Evolutionary conservation across 2,888 invertebrate species (phyloP).

Genomic region (Blera fallax): DNA sequence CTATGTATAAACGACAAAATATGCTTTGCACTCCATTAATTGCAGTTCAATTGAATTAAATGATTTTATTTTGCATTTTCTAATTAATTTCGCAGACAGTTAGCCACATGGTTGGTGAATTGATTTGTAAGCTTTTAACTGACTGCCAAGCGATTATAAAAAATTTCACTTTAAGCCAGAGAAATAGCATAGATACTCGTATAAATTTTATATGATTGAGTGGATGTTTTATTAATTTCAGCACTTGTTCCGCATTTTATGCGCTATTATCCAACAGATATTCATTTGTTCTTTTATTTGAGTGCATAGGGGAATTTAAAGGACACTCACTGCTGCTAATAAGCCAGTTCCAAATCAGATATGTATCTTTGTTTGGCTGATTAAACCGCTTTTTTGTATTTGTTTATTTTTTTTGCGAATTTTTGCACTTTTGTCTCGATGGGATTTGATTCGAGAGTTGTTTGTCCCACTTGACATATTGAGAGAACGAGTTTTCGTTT

Average conservation of each 20-base stretch:
- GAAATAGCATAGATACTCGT: neutral
- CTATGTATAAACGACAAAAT: neutral
- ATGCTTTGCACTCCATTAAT: conserved; percentile 28
- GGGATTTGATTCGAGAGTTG: conserved; percentile 18
- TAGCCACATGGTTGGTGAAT: conserved; percentile 18
- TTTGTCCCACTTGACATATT: conserved; percentile 43
- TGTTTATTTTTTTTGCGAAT: neutral
- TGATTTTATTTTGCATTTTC: conserved; percentile 32
- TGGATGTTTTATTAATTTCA: conserved; percentile 10
- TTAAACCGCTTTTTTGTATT: neutral
- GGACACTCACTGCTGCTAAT: neutral
- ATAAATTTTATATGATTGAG: conserved; percentile 22
- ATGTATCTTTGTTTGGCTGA: too few species aligned
- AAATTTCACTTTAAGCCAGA: neutral
- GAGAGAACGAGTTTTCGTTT: neutral
- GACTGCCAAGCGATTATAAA: neutral
- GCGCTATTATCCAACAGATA: neutral
- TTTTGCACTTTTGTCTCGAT: neutral
- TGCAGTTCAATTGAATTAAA: conserved; percentile 29
- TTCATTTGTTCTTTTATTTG: neutral
- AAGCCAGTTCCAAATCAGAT: neutral
- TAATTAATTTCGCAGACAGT: conserved; percentile 44
- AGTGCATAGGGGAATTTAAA: neutral
- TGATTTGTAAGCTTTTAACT: conserved; percentile 16
- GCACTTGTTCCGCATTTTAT: neutral